Evolutionary conservation across 2,113 vertebrate genomes (phyloP), one percentile per base, ranked within the genome.

Genomic region (Erpornis zantholeuca): DNA sequence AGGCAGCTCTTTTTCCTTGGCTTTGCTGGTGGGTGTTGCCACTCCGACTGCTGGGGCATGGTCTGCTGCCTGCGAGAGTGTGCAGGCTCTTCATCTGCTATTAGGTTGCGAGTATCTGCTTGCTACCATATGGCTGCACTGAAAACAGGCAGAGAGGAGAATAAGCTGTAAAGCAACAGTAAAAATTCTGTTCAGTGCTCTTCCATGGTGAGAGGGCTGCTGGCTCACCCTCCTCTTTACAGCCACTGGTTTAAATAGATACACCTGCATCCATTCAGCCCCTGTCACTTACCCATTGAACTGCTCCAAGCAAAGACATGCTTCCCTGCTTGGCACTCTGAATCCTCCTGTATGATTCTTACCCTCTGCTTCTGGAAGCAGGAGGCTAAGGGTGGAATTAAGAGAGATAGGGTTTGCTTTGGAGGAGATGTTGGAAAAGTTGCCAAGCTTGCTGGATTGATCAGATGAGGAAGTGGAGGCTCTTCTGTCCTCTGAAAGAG

Each of bases 91-190:
- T 94, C 77, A 57, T 82, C 82, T 92, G 90, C 70, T 76, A 20
- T 72, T 65, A 45, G 85, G 77, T 79, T 90, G 85, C 0, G 0
- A 76, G 35, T 88, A 40, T 84, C 68, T 91, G 86, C 79, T 89
- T 49, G 35, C 82, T 84, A 73, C 82, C 80, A 86, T 96, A 94
- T 82, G 88, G 92, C 86, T 88, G 77, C 49, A 38, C 69, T 72
- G 76, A 86, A 80, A 88, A 92, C 92, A 91, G 54, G 38, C 47
- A 61, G 73, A 84, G 72, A 94, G 69, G 76, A 92, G 86, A 88
- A 83, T 53, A 93, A 87, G 76, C 88, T 92, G 88, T 91, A 88
- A 88, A 61, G 68, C 80, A 88, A 85, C 69, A 91, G 65, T 18
- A 94, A 91, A 83, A 95, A 81, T 82, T 45, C 42, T 44, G 23